Conservation (phyloP, 2,113 vertebrate species). For the Tor tambroides region DNA sequence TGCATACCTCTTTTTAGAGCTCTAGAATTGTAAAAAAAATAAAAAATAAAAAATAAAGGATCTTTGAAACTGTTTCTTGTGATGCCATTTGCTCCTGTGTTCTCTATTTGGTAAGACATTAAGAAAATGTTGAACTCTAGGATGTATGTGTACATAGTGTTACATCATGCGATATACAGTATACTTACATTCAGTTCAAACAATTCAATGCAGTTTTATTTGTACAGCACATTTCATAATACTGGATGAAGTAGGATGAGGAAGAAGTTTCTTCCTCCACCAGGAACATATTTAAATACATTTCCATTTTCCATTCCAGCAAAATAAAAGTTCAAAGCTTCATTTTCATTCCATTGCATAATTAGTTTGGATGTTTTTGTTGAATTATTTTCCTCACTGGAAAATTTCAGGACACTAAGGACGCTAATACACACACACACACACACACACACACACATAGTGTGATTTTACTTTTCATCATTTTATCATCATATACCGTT, state of each 20-base stretch:
- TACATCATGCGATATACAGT: neutral
- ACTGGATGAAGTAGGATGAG: neutral
- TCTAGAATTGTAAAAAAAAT: neutral
- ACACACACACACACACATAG: too few species aligned
- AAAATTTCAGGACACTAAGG: too few species aligned
- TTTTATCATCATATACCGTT: too few species aligned
- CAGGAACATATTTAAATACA: neutral
- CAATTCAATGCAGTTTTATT: neutral
- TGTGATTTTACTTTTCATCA: too few species aligned
- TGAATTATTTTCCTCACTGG: neutral
- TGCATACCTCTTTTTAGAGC: neutral
- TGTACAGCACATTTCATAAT: neutral
- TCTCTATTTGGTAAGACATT: neutral
- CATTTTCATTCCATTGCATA: neutral
- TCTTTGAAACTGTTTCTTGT: neutral
- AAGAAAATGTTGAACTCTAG: neutral
- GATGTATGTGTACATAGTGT: neutral
- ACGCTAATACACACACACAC: too few species aligned
- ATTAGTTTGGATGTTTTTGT: neutral
- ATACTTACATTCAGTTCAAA: neutral
- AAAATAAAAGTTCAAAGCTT: neutral
- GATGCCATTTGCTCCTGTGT: neutral
- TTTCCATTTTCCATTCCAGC: neutral
- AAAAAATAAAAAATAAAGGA: too few species aligned
- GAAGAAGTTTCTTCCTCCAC: neutral